phyloP scores from a whole-genome alignment of 2,888 invertebrate species.

The Anoplius nigerrimus region DNA sequence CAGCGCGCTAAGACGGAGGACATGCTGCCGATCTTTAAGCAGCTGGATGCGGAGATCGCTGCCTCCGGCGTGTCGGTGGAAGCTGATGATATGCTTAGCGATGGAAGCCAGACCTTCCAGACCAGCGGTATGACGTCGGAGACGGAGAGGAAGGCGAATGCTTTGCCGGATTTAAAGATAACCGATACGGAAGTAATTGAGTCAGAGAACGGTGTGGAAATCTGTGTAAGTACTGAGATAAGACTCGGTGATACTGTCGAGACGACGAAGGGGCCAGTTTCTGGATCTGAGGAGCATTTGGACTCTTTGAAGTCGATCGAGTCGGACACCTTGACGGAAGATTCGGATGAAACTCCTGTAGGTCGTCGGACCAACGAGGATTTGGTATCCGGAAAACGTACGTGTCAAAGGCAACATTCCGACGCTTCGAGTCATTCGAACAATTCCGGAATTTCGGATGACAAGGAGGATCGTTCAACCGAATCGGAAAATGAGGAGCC shows the following conservation, averaged over 20 bases:
- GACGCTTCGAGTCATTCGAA: slow-evolving; percentile 68
- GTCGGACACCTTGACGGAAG: slow-evolving; percentile 72
- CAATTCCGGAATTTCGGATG: slow-evolving; percentile 68
- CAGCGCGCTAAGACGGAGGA: slow-evolving; percentile 68
- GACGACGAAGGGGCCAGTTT: slow-evolving; percentile 47
- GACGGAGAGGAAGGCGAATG: neutral
- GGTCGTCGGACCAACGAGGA: slow-evolving; percentile 22
- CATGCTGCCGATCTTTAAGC: slow-evolving; percentile 64
- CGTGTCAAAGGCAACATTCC: slow-evolving; percentile 66
- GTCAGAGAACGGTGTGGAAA: neutral
- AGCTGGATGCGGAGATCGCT: slow-evolving; percentile 57
- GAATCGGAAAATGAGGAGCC: slow-evolving; percentile 75
- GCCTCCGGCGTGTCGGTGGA: slow-evolving; percentile 37
- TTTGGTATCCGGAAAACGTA: slow-evolving; percentile 50
- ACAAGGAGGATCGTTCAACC: slow-evolving; percentile 68
- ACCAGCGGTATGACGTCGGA: neutral
- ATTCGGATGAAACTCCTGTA: slow-evolving; percentile 65
- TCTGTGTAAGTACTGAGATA: neutral
- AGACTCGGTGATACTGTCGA: slow-evolving; percentile 10
- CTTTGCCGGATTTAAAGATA: neutral
- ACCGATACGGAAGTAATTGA: neutral
- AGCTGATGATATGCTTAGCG: too few species aligned
- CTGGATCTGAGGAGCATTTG: slow-evolving; percentile 67
- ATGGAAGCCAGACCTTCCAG: neutral
- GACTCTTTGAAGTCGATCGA: slow-evolving; percentile 72